Percentiles rank a stretch among this genome's conserved stretches.
Evolutionary conservation across 2,797 vertebrate genomes (phyloP).

Genomic region (Ambastaia sidthimunki): DNA sequence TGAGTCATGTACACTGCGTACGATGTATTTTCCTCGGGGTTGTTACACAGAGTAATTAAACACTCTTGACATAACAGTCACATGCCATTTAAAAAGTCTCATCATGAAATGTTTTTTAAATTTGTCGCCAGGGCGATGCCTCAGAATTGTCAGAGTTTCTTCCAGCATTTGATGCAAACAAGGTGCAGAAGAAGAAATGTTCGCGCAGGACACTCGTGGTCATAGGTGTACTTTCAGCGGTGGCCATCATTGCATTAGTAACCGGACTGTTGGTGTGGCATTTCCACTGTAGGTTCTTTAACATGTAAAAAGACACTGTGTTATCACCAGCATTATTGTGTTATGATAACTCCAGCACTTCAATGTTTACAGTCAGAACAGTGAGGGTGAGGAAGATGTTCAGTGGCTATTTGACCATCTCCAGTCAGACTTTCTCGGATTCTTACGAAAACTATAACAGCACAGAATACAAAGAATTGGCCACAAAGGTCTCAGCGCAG

Average conservation of each 20-base stretch:
- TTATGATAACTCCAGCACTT: not conserved
- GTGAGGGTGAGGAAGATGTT: conserved; percentile 74
- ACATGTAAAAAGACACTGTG: not conserved
- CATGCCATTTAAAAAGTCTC: not conserved
- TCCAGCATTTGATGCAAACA: conserved; percentile 74
- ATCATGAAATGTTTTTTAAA: not conserved
- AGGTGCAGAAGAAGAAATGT: conserved; percentile 76
- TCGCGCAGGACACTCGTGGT: conserved; percentile 56
- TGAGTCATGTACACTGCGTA: conserved; percentile 15
- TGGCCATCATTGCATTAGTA: conserved; percentile 69
- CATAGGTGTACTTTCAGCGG: conserved; percentile 13
- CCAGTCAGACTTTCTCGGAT: conserved; percentile 71
- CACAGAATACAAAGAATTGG: conserved; percentile 75
- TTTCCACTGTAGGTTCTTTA: conserved; percentile 82
- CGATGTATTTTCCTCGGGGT: not conserved
- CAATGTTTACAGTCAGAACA: conserved; percentile 72
- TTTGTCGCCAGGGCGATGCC: conserved; percentile 55
- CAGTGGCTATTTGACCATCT: conserved; percentile 82
- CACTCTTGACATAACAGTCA: not conserved
- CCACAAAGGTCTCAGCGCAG: conserved; percentile 79
- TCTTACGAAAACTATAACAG: conserved; percentile 82
- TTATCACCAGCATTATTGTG: not conserved
- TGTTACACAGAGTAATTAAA: not conserved
- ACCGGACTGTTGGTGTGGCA: conserved; percentile 87
- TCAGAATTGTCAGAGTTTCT: conserved; percentile 75